Evolutionary conservation across 2,113 vertebrate species (phyloP), one percentile per base, ranked within the genome.

Genomic region (Psittacula cyanocephala): DNA sequence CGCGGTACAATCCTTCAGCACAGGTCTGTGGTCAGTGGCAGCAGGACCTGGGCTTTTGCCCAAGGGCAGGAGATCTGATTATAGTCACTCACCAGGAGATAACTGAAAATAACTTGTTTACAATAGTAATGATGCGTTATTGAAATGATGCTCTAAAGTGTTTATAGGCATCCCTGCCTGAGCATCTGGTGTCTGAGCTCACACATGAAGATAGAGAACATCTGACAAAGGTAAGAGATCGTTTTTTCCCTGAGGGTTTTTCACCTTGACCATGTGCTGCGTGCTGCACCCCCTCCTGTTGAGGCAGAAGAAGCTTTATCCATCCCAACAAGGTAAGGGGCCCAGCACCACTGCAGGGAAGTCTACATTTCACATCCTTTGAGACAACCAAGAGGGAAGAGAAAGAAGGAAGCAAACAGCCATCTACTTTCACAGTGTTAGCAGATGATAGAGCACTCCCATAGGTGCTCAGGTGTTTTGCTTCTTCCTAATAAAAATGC

Each of bases 261-360:
- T 72, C 55, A 41, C 41, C 28, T 37, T 63, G 44, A 31, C 24
- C 20, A 84, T 47, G 13, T 46, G 47, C 28, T 72, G 17, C 8
- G 31, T 41, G 31, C 64, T 68, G 9, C 4, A 2, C 7, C n/a
- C 2, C 1, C 4, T 46, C 13, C 63, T 13, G 4, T 3, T 17
- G 15, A 63, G 29, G 25, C 25, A 82, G 4, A 13, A 57, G 13
- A 13, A 57, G 13, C 13, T 47, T 85, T 72, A 53, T 44, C 15
- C n/a, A 53, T 6, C 11, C 27, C 24, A 22, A 3, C 1, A 2
- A 74, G 11, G 24, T 55, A 13, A 69, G 55, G 16, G 27, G n/a
- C 22, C 13, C 62, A 41, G 16, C 17, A 28, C n/a, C 59, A 68
- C 49, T 78, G 16, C 27, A 23, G 50, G 25, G 39, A 85, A 31